Evolutionary conservation across 2,888 invertebrate species (phyloP).

Genomic region (Noctuana brunneofusca): DNA sequence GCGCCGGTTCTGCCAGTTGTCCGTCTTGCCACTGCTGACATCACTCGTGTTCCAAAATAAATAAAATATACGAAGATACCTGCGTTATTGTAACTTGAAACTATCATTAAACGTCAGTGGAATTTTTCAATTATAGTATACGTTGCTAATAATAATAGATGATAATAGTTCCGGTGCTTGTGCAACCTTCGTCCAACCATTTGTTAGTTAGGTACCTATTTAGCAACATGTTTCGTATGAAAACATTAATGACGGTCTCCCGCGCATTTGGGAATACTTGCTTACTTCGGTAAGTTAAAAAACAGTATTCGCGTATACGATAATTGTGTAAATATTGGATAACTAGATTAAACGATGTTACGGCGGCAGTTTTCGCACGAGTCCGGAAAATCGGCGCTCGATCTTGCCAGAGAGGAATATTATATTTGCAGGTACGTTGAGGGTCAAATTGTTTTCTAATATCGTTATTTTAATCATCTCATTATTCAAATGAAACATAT

Average conservation of each 20-base stretch:
- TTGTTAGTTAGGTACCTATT: slow-evolving; percentile 12
- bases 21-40: slow-evolving; percentile 1
- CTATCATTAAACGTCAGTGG: not conserved
- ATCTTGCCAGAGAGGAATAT: slow-evolving; percentile 67
- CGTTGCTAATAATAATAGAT: not conserved
- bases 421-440: slow-evolving; percentile 68
- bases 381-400: slow-evolving; percentile 70
- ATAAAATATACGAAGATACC: not conserved
- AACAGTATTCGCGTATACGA: slow-evolving; percentile 9
- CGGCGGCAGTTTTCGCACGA: slow-evolving; percentile 75
- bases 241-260: slow-evolving; percentile 8
- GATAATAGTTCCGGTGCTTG: slow-evolving; percentile 3
- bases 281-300: not conserved
- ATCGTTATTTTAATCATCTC: not conserved
- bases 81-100: not conserved
- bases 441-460: not conserved
- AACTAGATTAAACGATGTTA: slow-evolving; percentile 50
- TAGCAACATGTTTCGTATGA: slow-evolving; percentile 12
- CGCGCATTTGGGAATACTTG: not conserved
- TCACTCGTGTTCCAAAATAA: slow-evolving; percentile 5
- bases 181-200: slow-evolving; percentile 15
- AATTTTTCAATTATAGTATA: slow-evolving; percentile 8
- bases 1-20: slow-evolving; percentile 6
- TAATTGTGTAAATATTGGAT: slow-evolving; percentile 14
- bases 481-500: not conserved